phyloP scores from a whole-genome alignment of 2,888 invertebrate species.

The Clepsis dumicolana region DNA sequence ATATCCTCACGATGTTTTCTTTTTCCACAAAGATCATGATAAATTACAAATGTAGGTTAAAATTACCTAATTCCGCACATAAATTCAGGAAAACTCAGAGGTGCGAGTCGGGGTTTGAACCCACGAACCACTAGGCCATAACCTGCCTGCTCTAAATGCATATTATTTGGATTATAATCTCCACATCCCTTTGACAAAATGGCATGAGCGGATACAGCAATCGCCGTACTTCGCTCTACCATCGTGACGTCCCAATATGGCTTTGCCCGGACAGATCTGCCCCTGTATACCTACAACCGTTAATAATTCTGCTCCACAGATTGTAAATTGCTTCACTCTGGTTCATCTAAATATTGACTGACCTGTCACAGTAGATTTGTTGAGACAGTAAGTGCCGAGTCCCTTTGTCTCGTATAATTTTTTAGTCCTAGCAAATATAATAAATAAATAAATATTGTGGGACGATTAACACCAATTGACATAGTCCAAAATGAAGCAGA shows the following conservation, averaged over 20 bases:
- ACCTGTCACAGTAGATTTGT: constrained; percentile 45
- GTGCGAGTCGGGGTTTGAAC: no score
- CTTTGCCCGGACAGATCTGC: constrained; percentile 55
- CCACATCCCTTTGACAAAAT: not conserved
- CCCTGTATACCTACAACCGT: constrained; percentile 58
- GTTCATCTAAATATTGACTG: constrained; percentile 60
- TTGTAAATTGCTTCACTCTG: constrained; percentile 63
- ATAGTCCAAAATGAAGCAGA: no score
- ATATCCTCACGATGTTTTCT: no score
- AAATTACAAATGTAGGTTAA: no score
- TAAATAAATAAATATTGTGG: no score
- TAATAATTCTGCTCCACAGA: constrained; percentile 57
- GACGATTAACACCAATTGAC: no score
- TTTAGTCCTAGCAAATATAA: no score
- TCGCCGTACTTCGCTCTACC: not conserved
- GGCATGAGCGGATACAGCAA: constrained; percentile 3
- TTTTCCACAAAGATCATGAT: no score
- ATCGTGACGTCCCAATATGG: constrained; percentile 47
- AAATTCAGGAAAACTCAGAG: no score
- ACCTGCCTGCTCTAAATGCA: not conserved
- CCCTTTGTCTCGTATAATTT: no score
- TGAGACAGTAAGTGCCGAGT: constrained; percentile 32
- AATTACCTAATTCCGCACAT: no score
- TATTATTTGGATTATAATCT: constrained; percentile 21
- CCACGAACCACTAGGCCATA: no score